Evolutionary conservation across 2,113 vertebrate species (phyloP).

Genomic region (Rousettus leschenaultii): DNA sequence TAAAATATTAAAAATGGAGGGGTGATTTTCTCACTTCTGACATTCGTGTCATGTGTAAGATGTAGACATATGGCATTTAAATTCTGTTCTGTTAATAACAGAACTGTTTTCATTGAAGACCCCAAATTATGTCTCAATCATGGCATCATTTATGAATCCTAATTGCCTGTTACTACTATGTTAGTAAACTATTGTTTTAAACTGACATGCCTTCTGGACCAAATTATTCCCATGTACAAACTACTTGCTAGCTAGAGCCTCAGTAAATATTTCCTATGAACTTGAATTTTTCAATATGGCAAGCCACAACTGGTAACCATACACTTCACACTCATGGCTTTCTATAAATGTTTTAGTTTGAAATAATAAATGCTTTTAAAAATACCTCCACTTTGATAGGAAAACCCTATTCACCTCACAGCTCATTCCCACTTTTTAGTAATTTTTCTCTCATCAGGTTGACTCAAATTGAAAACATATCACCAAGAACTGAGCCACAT

Average conservation of each 20-base stretch:
- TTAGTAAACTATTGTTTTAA: slow-evolving; percentile 55
- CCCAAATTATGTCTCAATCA: background rate
- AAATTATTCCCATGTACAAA: slow-evolving; percentile 43
- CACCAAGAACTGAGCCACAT: background rate
- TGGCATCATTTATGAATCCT: background rate
- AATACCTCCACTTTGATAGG: slow-evolving; percentile 59
- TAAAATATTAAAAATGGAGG: slow-evolving; percentile 69
- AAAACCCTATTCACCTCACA: slow-evolving; percentile 62
- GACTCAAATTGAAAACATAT: slow-evolving; percentile 65
- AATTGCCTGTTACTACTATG: slow-evolving; percentile 1
- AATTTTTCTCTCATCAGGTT: slow-evolving; percentile 67
- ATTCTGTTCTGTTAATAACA: slow-evolving; percentile 8
- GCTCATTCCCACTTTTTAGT: slow-evolving; percentile 61
- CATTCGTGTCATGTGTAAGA: slow-evolving; percentile 31
- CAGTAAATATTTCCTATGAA: slow-evolving; percentile 40
- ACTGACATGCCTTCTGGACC: background rate
- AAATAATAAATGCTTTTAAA: slow-evolving; percentile 69
- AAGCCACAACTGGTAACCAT: slow-evolving; percentile 23
- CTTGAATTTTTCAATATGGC: slow-evolving; percentile 36
- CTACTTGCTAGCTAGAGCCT: slow-evolving; percentile 7
- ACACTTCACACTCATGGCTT: slow-evolving; percentile 56
- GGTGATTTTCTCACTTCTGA: slow-evolving; percentile 69
- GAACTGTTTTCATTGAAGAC: slow-evolving; percentile 16
- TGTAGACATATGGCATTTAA: background rate
- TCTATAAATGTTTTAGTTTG: slow-evolving; percentile 63